Evolutionary conservation across 2,797 vertebrate species (phyloP).

Genomic region (Dryobates pubescens): DNA sequence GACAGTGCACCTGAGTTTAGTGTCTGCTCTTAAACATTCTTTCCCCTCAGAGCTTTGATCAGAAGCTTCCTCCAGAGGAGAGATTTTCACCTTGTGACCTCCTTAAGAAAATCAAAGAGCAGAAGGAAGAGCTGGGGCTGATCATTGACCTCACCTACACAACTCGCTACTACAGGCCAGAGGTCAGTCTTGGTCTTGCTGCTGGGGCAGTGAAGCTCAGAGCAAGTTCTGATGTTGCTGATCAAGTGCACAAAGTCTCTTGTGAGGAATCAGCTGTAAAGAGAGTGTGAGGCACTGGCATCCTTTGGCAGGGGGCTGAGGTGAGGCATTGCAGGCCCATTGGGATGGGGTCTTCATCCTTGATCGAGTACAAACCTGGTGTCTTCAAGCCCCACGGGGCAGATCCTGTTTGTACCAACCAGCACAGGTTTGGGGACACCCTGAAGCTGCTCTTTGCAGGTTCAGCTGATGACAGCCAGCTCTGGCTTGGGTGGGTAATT

Average conservation of each 20-base stretch:
- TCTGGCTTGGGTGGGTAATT: not conserved
- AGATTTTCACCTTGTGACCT: slow-evolving; percentile 86
- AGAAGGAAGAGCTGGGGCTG: slow-evolving; percentile 87
- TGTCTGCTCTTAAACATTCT: fast-evolving
- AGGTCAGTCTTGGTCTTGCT: slow-evolving; percentile 51
- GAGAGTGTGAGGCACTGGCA: fast-evolving
- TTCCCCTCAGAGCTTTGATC: slow-evolving; percentile 75
- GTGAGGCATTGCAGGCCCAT: fast-evolving
- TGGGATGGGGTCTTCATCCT: not conserved
- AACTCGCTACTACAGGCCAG: slow-evolving; percentile 84
- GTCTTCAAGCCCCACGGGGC: fast-evolving
- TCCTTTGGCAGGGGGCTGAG: not conserved
- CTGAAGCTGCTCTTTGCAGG: fast-evolving
- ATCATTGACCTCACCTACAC: slow-evolving; percentile 92
- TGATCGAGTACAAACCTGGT: fast-evolving
- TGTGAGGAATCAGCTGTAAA: not conserved
- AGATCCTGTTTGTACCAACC: not conserved
- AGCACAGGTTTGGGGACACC: not conserved
- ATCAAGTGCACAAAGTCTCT: not conserved
- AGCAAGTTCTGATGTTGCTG: not conserved
- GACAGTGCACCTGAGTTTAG: fast-evolving
- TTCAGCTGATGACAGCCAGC: not conserved
- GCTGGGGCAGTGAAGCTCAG: not conserved
- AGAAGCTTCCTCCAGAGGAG: slow-evolving; percentile 66
- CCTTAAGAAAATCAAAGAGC: slow-evolving; percentile 74